Base-by-base conservation (phyloP, 2,797 vertebrate species). In the Argentina silus region DNA sequence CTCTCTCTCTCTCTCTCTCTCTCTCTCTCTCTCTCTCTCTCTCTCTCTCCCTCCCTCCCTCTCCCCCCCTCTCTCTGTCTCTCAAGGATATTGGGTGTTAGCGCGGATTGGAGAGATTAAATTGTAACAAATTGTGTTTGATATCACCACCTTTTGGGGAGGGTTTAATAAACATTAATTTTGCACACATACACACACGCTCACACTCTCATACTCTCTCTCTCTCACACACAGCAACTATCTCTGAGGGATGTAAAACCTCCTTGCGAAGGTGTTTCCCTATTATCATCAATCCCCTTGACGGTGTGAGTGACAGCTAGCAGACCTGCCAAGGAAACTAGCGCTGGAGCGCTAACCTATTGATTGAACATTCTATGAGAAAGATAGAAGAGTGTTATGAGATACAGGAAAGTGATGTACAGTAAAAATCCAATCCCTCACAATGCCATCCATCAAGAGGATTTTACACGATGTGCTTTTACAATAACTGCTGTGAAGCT, bases 301-400 rank as follows among this genome's bases (percentile, higher is more conserved):
- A 62, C n/a, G 8, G 45, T 15, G 6, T 63, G 62, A 73, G 66
- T 78, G 69, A 72, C 80, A 73, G 70, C 45, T 15, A 71, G 76
- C 62, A 67, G 57, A 77, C 73, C 84, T 77, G 73, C 78, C 51
- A 23, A 68, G 71, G 77, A 72, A 77, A 75, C 81, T 69, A 65
- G 68, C 42, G 77, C 50, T 43, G 7, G 64, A 78, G 77, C 68
- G 79, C 83, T 77, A 79, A 50, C 73, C 63, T 83, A 86, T 85
- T 77, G 83, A 87, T 87, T 84, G 51, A 67, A 67, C 76, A 64
- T 63, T 57, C 60, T 6, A 23, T 50, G 48, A 10, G 11, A 45
- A 48, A 50, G 15, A 74, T 72, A 36, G 67, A 72, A 55, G 73
- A 80, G 76, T 67, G 62, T 55, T 69, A 55, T 48, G 60, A 23